Percentiles rank a stretch among this genome's conserved stretches.
Conservation (phyloP, 2,888 invertebrate genomes). For the Argyresthia goedartella region DNA sequence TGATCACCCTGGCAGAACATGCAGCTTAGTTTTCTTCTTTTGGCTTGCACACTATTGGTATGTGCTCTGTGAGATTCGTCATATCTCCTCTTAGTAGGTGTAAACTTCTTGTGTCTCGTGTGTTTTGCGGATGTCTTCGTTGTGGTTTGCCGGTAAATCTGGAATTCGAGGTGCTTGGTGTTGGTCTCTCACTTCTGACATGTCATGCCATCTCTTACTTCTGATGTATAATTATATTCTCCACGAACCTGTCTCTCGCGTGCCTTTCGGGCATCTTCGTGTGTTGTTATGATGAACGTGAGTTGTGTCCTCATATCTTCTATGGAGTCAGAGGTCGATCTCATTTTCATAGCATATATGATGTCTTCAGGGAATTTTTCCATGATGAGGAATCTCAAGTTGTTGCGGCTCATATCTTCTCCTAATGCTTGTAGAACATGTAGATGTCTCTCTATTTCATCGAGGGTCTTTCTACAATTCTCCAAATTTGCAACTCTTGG, state of each 20-base stretch:
- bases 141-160: too few relatives aligned
- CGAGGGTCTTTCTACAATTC: slow-evolving; percentile 10
- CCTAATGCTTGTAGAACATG: slow-evolving; percentile 2
- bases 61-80: neutral
- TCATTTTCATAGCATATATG: slow-evolving; percentile 12
- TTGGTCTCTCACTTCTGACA: neutral
- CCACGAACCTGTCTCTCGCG: neutral
- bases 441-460: slow-evolving; percentile 16
- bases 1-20: slow-evolving; percentile 1
- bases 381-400: slow-evolving; percentile 12
- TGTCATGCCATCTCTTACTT: too few relatives aligned
- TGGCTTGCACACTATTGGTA: neutral
- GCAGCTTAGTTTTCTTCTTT: neutral
- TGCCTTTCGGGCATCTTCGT: neutral
- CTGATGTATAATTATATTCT: too few relatives aligned
- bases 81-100: neutral
- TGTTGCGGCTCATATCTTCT: slow-evolving; percentile 1
- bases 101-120: neutral
- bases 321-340: neutral
- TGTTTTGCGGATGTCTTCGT: too few relatives aligned
- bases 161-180: too few relatives aligned
- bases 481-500: slow-evolving; percentile 1
- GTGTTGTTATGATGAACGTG: slow-evolving; percentile 10
- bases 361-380: slow-evolving; percentile 16
- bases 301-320: neutral